Evolutionary conservation across 2,888 invertebrate species (phyloP).

Genomic region (Sceliomorpha sp.): DNA sequence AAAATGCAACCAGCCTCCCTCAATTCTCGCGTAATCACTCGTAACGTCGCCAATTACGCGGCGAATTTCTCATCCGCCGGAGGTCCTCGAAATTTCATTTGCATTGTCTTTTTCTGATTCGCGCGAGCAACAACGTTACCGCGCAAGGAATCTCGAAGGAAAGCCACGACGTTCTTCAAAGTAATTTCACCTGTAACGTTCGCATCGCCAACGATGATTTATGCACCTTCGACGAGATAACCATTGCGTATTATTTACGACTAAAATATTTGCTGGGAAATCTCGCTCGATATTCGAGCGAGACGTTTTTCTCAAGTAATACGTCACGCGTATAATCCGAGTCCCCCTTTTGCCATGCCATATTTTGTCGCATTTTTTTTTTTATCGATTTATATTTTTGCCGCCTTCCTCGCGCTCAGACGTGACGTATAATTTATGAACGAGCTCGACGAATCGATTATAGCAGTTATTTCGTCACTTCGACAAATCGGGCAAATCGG

Average conservation of each 20-base stretch:
- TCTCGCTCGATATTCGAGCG: background rate
- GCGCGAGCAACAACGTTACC: too few species aligned
- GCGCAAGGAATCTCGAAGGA: too few species aligned
- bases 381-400: background rate
- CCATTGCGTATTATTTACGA: background rate
- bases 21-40: too few species aligned
- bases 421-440: slow-evolving; percentile 6
- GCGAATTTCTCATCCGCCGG: too few species aligned
- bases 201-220: too few species aligned
- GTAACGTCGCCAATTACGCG: too few species aligned
- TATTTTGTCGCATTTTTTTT: slow-evolving; percentile 1
- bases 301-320: slow-evolving; percentile 6
- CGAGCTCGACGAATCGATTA: slow-evolving; percentile 1
- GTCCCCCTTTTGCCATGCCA: slow-evolving; percentile 1
- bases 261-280: background rate
- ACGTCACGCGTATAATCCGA: slow-evolving; percentile 2
- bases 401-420: slow-evolving; percentile 1
- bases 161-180: too few species aligned
- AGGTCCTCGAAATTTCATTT: too few species aligned
- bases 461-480: slow-evolving; percentile 4
- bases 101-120: too few species aligned
- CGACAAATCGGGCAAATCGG: too few species aligned
- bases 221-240: background rate
- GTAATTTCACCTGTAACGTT: too few species aligned
- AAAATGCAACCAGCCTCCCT: too few species aligned